Conservation (phyloP, 2,888 invertebrate genomes). For the Pollenia amentaria region DNA sequence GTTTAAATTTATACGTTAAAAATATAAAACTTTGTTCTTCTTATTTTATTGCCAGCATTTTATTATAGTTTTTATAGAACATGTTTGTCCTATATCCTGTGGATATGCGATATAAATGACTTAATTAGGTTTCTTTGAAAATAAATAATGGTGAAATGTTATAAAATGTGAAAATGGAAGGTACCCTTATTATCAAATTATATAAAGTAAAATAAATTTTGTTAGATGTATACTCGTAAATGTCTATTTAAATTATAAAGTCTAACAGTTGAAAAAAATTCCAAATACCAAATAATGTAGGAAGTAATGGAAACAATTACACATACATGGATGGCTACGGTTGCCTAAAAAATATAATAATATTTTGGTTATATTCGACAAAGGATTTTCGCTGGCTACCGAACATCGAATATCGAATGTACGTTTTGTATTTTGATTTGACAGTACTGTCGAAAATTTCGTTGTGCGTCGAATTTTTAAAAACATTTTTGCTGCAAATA, state of each 20-base stretch:
- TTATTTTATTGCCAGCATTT: slow-evolving; percentile 56
- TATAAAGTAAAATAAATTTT: slow-evolving; percentile 2
- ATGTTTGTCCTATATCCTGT: slow-evolving; percentile 61
- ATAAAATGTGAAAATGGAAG: not conserved
- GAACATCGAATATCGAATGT: too few species aligned
- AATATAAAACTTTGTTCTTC: slow-evolving; percentile 4
- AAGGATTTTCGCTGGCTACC: too few species aligned
- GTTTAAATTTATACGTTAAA: slow-evolving; percentile 64
- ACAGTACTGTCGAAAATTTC: too few species aligned
- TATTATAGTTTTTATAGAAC: slow-evolving; percentile 32
- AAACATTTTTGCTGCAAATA: too few species aligned
- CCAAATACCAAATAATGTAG: too few species aligned
- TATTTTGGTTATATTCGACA: too few species aligned
- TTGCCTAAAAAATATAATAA: too few species aligned
- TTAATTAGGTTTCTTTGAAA: slow-evolving; percentile 44
- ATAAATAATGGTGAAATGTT: slow-evolving; percentile 29
- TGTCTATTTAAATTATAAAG: not conserved
- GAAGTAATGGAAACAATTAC: too few species aligned
- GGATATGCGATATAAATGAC: slow-evolving; percentile 53
- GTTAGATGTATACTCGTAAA: not conserved
- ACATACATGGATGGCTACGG: too few species aligned
- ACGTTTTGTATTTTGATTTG: too few species aligned
- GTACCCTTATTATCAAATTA: not conserved
- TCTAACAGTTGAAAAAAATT: too few species aligned
- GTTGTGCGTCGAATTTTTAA: too few species aligned